These are phyloP conservation scores for Lanius collurio DNA, from an alignment of 2,113 vertebrate genomes.

Conservation along the genomic window DNA sequence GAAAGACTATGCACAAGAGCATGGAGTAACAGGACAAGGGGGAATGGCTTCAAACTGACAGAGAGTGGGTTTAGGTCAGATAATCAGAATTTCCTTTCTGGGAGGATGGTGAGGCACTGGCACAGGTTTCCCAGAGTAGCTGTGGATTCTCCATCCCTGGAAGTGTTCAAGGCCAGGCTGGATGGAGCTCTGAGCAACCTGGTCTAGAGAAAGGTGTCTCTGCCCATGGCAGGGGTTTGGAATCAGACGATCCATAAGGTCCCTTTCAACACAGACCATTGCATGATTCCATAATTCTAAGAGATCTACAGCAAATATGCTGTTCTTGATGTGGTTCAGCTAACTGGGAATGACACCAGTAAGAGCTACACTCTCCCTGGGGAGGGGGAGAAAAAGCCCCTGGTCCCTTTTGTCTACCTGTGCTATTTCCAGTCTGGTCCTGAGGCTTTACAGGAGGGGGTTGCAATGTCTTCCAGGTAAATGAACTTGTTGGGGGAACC, in stretches of 20 bases:
- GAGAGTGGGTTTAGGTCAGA: neutral
- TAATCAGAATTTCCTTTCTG: neutral
- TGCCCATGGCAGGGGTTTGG: neutral
- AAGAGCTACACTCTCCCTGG: neutral
- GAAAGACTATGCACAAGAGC: neutral
- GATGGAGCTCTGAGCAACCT: neutral
- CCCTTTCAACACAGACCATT: neutral
- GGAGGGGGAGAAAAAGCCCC: fast-evolving
- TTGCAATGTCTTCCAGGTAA: neutral
- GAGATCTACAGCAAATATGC: neutral
- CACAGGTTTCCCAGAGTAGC: neutral
- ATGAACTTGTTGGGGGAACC: neutral
- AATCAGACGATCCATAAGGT: neutral
- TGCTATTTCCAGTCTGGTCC: neutral
- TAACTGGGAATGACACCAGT: neutral
- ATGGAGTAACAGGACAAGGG: neutral
- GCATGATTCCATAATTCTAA: neutral
- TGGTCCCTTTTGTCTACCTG: neutral
- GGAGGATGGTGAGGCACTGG: fast-evolving
- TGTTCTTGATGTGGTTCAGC: neutral
- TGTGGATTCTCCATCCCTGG: fast-evolving
- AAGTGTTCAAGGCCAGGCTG: neutral
- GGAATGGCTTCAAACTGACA: neutral
- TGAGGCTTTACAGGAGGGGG: neutral
- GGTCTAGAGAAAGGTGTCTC: neutral